A percentile compares a stretch with the other conserved stretches of the same genome.
Evolutionary conservation across 2,888 invertebrate genomes (phyloP).

Genomic region (Lycocerus yunnanus): DNA sequence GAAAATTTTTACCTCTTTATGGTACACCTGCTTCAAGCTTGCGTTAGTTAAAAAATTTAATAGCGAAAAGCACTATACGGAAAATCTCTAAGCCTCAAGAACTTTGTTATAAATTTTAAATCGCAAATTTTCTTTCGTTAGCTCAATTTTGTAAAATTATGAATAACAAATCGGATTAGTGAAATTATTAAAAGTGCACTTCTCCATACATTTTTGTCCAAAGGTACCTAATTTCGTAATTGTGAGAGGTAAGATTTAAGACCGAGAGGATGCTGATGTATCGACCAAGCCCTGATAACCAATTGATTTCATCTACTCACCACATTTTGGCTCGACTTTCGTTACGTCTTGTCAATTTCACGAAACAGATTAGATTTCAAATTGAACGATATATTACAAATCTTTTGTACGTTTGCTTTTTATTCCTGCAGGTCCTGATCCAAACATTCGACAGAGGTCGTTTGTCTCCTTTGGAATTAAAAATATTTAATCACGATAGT

Average conservation of each 20-base stretch:
- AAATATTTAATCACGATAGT: background rate
- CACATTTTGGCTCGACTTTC: conserved; percentile 46
- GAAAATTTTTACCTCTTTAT: background rate
- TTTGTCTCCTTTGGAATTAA: background rate
- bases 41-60: background rate
- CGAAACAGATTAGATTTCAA: conserved; percentile 48
- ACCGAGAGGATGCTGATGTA: conserved; percentile 42
- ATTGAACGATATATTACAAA: conserved; percentile 49
- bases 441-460: background rate
- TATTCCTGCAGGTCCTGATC: conserved; percentile 27
- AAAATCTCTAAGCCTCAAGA: too few relatives aligned
- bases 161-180: background rate
- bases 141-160: background rate
- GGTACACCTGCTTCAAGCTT: background rate
- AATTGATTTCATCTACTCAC: conserved; percentile 49
- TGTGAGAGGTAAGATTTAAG: conserved; percentile 39
- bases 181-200: background rate
- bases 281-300: conserved; percentile 45
- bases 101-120: background rate
- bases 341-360: conserved; percentile 48
- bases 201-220: background rate
- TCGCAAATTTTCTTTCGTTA: background rate
- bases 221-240: background rate
- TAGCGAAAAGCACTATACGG: background rate
- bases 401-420: conserved; percentile 43